Evolutionary conservation across 2,888 invertebrate species (phyloP).

Genomic region (Cephalotes varians): DNA sequence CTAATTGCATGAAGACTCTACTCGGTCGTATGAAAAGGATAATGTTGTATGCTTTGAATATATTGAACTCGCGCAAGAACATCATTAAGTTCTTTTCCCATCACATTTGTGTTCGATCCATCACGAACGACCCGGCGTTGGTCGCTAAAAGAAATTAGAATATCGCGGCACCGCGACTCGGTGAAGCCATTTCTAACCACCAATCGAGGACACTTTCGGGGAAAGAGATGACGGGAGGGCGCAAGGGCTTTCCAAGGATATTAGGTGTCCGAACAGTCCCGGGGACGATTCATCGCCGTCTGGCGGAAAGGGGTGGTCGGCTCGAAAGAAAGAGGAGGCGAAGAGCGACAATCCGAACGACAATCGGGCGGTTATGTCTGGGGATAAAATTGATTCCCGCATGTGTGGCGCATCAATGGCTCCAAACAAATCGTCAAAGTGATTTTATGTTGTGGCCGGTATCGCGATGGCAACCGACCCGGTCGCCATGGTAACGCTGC

Average conservation of each 20-base stretch:
- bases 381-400: slow-evolving; percentile 77
- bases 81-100: slow-evolving; percentile 9
- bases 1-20: neutral
- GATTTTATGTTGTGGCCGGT: slow-evolving; percentile 84
- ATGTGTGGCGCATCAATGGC: slow-evolving; percentile 80
- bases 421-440: slow-evolving; percentile 84
- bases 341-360: neutral
- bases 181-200: slow-evolving; percentile 51
- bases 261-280: slow-evolving; percentile 53
- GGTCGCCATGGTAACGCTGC: slow-evolving; percentile 77
- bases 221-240: slow-evolving; percentile 46
- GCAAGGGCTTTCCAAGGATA: slow-evolving; percentile 64
- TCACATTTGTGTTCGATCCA: slow-evolving; percentile 36
- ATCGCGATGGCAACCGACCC: slow-evolving; percentile 84
- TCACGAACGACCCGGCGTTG: slow-evolving; percentile 3
- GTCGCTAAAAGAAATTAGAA: slow-evolving; percentile 61
- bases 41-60: slow-evolving; percentile 4
- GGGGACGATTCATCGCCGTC: slow-evolving; percentile 55
- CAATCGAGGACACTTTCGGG: slow-evolving; percentile 35
- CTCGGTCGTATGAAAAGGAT: neutral
- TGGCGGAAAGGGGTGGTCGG: slow-evolving; percentile 11
- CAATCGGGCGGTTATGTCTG: slow-evolving; percentile 6
- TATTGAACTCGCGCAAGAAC: neutral
- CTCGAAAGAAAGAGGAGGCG: slow-evolving; percentile 35
- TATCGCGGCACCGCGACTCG: neutral